These are phyloP conservation scores for Habropoda laboriosa DNA, from an alignment of 1,140 invertebrate genomes.

Conservation along the genomic window DNA sequence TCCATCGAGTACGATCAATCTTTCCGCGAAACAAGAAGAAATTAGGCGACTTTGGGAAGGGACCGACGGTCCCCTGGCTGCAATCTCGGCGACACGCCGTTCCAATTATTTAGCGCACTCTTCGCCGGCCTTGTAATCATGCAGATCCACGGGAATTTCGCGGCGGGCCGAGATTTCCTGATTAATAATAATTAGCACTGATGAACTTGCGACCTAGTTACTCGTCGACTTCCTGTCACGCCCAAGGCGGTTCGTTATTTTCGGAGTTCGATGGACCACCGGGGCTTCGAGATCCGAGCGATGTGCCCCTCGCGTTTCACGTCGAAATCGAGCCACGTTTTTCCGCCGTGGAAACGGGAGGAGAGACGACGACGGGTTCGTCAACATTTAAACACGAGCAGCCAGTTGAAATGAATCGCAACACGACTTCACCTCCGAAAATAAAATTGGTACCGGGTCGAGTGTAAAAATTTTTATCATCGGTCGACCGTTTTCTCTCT, in stretches of 20 bases:
- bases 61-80: too few relatives aligned
- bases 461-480: conserved; percentile 6
- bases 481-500: too few relatives aligned
- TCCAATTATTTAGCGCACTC: conserved; percentile 14
- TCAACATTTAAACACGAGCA: conserved; percentile 2
- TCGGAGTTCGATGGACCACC: conserved; percentile 31
- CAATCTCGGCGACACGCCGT: background rate
- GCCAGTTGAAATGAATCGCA: background rate
- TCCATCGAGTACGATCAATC: background rate
- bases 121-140: conserved; percentile 10
- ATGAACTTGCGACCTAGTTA: conserved; percentile 78
- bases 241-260: conserved; percentile 51
- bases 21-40: too few relatives aligned
- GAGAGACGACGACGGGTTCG: background rate
- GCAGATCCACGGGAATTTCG: conserved; percentile 22
- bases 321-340: background rate
- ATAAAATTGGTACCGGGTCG: conserved; percentile 34
- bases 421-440: conserved; percentile 49
- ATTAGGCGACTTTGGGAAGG: too few relatives aligned
- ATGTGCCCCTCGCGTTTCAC: conserved; percentile 2
- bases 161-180: conserved; percentile 25
- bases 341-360: background rate
- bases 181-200: conserved; percentile 70
- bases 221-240: conserved; percentile 43
- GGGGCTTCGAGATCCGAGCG: background rate